Percentiles rank a stretch among this genome's conserved stretches.
Conservation (phyloP, 2,113 vertebrate genomes). For the Seriola aureovittata region DNA sequence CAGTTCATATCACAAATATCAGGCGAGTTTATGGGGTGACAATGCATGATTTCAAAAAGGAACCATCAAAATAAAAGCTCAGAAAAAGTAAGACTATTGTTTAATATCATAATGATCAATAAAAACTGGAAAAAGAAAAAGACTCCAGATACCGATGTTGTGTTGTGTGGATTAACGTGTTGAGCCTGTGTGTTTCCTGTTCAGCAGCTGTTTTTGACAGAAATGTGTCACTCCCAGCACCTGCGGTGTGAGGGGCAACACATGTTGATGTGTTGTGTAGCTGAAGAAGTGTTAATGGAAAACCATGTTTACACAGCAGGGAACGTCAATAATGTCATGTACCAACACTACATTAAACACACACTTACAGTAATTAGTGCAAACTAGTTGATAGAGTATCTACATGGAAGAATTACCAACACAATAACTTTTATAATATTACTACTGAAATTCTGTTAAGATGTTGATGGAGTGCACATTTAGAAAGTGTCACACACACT, state of each 20-base stretch:
- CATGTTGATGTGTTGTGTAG: background rate
- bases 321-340: background rate
- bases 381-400: background rate
- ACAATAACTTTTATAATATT: background rate
- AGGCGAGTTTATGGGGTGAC: too few species aligned
- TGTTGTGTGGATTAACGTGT: background rate
- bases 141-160: background rate
- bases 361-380: background rate
- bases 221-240: background rate
- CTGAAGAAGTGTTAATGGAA: background rate
- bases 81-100: too few species aligned
- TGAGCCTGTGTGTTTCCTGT: background rate
- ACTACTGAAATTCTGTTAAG: background rate
- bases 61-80: too few species aligned
- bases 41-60: too few species aligned
- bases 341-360: background rate
- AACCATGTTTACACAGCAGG: constrained; percentile 9
- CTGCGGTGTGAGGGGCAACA: background rate
- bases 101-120: background rate
- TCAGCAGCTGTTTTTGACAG: background rate
- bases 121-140: background rate
- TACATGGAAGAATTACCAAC: background rate
- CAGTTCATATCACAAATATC: too few species aligned
- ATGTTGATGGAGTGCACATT: background rate
- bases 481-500: constrained; percentile 50